A percentile compares a stretch with the other conserved stretches of the same genome.
Evolutionary conservation across 2,113 vertebrate genomes (phyloP).

Genomic region (Anarrhichthys ocellatus): DNA sequence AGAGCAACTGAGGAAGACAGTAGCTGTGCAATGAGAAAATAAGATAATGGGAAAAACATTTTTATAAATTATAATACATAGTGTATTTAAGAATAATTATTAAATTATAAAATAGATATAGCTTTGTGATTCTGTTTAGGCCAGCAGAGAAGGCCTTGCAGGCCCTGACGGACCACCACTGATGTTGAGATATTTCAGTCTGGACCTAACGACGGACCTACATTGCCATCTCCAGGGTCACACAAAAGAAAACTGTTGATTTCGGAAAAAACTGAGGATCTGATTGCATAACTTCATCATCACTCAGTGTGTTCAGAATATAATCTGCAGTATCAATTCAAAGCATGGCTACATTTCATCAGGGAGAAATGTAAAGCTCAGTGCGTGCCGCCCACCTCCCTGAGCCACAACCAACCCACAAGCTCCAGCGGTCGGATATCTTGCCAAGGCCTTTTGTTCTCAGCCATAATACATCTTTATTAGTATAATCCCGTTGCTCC

Average conservation of each 20-base stretch:
- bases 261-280: constrained; percentile 2
- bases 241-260: neutral
- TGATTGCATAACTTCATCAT: constrained; percentile 17
- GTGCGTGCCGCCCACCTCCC: constrained; percentile 54
- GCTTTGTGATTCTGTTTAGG: too few relatives aligned
- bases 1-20: too few relatives aligned
- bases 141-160: too few relatives aligned
- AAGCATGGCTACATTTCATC: constrained; percentile 60
- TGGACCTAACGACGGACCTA: neutral
- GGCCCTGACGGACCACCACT: too few relatives aligned
- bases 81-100: too few relatives aligned
- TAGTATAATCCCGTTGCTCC: constrained; percentile 77
- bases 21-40: too few relatives aligned
- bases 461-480: constrained; percentile 82
- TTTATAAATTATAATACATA: too few relatives aligned
- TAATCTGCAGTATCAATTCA: constrained; percentile 32
- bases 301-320: constrained; percentile 14
- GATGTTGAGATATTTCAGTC: constrained; percentile 7
- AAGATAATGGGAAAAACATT: too few relatives aligned
- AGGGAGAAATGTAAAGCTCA: constrained; percentile 61
- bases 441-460: constrained; percentile 78
- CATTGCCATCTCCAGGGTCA: neutral
- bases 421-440: constrained; percentile 64
- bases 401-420: constrained; percentile 58
- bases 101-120: too few relatives aligned